phyloP scores from a whole-genome alignment of 2,797 vertebrate genomes.

The Danio jaintianensis region DNA sequence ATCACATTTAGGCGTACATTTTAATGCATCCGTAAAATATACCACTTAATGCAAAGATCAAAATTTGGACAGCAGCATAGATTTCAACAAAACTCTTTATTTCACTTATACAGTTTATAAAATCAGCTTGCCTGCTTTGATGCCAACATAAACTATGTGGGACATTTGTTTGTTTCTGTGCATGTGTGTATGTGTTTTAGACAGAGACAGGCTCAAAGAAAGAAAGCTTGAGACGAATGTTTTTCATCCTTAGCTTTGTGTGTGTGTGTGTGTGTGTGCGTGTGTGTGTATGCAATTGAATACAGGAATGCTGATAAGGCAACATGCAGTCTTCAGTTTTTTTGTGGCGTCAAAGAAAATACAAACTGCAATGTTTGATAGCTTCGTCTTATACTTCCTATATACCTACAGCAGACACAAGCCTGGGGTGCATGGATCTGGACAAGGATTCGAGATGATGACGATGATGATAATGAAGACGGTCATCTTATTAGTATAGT shows the following conservation, averaged over 20 bases:
- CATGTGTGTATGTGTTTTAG: slow-evolving; percentile 48
- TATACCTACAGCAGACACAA: slow-evolving; percentile 60
- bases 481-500: slow-evolving; percentile 37
- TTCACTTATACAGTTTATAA: slow-evolving; percentile 82
- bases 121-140: slow-evolving; percentile 81
- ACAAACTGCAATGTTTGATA: slow-evolving; percentile 68
- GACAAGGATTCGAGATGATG: slow-evolving; percentile 57
- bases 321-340: slow-evolving; percentile 82
- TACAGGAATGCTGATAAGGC: slow-evolving; percentile 78
- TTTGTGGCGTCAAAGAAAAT: slow-evolving; percentile 75
- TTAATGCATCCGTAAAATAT: too few species aligned
- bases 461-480: slow-evolving; percentile 52
- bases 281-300: slow-evolving; percentile 54
- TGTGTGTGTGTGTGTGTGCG: slow-evolving; percentile 47
- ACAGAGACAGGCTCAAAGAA: slow-evolving; percentile 32
- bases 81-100: slow-evolving; percentile 86
- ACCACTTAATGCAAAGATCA: background rate
- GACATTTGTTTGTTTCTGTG: slow-evolving; percentile 33
- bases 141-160: slow-evolving; percentile 75
- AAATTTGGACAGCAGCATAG: slow-evolving; percentile 43
- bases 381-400: slow-evolving; percentile 55
- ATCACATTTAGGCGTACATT: too few species aligned
- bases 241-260: slow-evolving; percentile 26
- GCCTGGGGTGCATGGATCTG: slow-evolving; percentile 47
- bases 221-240: slow-evolving; percentile 20